Evolutionary conservation across 2,888 invertebrate genomes (phyloP).

Genomic region (Drosophila tripunctata): DNA sequence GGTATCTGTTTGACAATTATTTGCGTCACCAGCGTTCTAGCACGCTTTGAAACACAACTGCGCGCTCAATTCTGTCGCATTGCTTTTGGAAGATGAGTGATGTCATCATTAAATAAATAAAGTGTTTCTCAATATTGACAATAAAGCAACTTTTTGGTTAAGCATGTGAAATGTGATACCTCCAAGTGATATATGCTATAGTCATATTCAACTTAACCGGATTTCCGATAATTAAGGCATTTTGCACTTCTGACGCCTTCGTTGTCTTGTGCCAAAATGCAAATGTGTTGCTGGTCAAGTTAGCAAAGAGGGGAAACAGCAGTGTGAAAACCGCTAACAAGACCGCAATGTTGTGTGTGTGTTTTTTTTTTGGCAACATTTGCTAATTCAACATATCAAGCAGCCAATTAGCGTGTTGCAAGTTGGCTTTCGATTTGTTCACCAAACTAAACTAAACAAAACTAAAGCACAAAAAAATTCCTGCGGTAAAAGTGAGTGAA

Average conservation of each 20-base stretch:
- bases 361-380: slow-evolving; percentile 18
- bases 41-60: slow-evolving; percentile 32
- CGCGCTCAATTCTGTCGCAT: slow-evolving; percentile 44
- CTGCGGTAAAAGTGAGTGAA: slow-evolving; percentile 68
- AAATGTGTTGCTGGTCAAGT: slow-evolving; percentile 26
- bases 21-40: not conserved
- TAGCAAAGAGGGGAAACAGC: not conserved
- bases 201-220: slow-evolving; percentile 48
- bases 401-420: slow-evolving; percentile 44
- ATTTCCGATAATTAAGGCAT: slow-evolving; percentile 67
- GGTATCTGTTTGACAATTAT: slow-evolving; percentile 5
- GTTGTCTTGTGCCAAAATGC: slow-evolving; percentile 54
- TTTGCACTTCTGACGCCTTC: slow-evolving; percentile 58
- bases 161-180: slow-evolving; percentile 35
- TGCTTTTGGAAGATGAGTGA: slow-evolving; percentile 60
- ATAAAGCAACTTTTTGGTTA: slow-evolving; percentile 44
- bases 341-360: slow-evolving; percentile 22
- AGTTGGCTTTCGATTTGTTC: slow-evolving; percentile 58
- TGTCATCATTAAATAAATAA: slow-evolving; percentile 57
- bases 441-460: slow-evolving; percentile 5
- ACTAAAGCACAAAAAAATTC: slow-evolving; percentile 49
- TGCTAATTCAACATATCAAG: slow-evolving; percentile 31
- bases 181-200: slow-evolving; percentile 9
- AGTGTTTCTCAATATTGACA: slow-evolving; percentile 44
- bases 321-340: not conserved